Percentiles rank a stretch among this genome's conserved stretches.
Conservation (phyloP, 2,113 vertebrate genomes). For the Alouatta palliata region DNA sequence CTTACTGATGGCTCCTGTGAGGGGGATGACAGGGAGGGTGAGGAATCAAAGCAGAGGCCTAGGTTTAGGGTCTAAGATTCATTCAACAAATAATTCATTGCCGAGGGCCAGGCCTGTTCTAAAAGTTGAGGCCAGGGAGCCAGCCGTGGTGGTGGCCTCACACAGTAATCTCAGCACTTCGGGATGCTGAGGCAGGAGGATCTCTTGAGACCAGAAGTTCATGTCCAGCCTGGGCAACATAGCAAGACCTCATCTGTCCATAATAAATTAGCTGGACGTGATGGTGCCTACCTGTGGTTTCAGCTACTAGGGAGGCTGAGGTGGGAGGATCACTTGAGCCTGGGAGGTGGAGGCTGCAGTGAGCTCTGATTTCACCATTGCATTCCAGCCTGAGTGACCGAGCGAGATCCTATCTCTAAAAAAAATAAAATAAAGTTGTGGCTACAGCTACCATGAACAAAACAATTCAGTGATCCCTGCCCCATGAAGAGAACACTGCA, state of each 20-base stretch:
- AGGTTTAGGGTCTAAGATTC: not conserved
- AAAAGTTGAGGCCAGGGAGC: not conserved
- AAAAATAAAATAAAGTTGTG: not conserved
- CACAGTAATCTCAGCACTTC: not conserved
- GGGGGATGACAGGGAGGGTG: not conserved
- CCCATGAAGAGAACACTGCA: not conserved
- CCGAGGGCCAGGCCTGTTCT: not conserved
- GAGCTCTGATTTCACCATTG: not conserved
- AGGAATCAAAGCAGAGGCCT: not conserved
- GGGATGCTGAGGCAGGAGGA: not conserved
- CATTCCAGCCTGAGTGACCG: not conserved
- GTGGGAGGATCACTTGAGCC: not conserved
- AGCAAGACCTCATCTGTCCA: not conserved
- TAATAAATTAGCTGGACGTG: not conserved
- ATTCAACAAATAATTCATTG: not conserved
- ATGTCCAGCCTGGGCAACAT: not conserved
- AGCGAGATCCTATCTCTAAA: not conserved
- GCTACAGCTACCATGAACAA: not conserved
- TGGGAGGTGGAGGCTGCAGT: not conserved
- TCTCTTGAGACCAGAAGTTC: not conserved
- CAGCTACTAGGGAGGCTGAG: not conserved
- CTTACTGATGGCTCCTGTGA: not conserved
- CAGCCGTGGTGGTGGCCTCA: too few species aligned
- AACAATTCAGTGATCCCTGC: fast-evolving
- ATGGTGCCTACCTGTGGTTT: not conserved